Evolutionary conservation across 1,140 invertebrate species (phyloP).

Genomic region (Drosophila micromelanica): DNA sequence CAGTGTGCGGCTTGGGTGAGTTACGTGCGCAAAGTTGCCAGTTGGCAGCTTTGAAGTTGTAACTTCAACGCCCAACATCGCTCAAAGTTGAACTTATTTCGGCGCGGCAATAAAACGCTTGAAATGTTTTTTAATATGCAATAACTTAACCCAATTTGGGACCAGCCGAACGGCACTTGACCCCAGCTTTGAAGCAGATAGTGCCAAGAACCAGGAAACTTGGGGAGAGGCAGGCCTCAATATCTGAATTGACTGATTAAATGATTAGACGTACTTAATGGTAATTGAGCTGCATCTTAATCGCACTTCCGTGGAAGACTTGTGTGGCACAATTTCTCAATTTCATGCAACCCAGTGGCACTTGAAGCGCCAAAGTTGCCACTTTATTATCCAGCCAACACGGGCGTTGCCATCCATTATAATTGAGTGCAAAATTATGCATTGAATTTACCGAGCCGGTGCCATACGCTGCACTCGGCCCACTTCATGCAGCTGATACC

Average conservation of each 20-base stretch:
- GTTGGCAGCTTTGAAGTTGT: slow-evolving; percentile 65
- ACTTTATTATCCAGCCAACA: slow-evolving; percentile 60
- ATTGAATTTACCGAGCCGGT: slow-evolving; percentile 58
- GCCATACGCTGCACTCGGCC: slow-evolving; percentile 28
- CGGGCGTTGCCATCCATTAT: slow-evolving; percentile 58
- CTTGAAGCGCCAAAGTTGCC: slow-evolving; percentile 53
- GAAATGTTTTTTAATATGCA: slow-evolving; percentile 78
- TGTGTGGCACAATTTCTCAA: slow-evolving; percentile 51
- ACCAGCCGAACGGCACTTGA: slow-evolving; percentile 52
- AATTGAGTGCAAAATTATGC: slow-evolving; percentile 83
- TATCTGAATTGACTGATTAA: slow-evolving; percentile 62
- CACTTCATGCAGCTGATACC: slow-evolving; percentile 52
- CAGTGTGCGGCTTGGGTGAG: slow-evolving; percentile 34
- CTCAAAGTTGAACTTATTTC: slow-evolving; percentile 51
- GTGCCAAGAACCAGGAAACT: slow-evolving; percentile 7
- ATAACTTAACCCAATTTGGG: slow-evolving; percentile 66
- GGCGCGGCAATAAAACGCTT: slow-evolving; percentile 68
- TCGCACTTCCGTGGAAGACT: neutral
- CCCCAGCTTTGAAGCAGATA: slow-evolving; percentile 52
- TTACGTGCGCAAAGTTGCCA: slow-evolving; percentile 29
- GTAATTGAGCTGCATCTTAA: slow-evolving; percentile 53
- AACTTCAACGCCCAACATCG: slow-evolving; percentile 58
- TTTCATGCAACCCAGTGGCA: slow-evolving; percentile 36
- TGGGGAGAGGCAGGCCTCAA: neutral
- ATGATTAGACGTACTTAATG: slow-evolving; percentile 70